These are phyloP conservation scores for Lagria hirta DNA, from an alignment of 2,888 invertebrate species.

Conservation along the genomic window DNA sequence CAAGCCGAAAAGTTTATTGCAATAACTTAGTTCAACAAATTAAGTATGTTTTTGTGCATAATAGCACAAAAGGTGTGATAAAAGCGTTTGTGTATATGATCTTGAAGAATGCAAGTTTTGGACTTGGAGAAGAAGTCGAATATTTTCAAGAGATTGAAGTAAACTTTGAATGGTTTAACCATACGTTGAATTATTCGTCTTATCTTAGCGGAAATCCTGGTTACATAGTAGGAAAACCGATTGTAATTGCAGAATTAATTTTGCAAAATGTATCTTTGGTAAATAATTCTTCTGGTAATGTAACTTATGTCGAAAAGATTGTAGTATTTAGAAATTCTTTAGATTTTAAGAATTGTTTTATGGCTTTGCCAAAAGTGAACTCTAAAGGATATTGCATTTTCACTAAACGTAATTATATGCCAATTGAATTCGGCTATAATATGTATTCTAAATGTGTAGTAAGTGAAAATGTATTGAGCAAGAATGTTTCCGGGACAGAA, in stretches of 20 bases:
- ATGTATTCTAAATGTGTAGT: slow-evolving; percentile 55
- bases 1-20: slow-evolving; percentile 38
- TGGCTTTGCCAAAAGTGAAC: slow-evolving; percentile 51
- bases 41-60: slow-evolving; percentile 50
- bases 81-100: slow-evolving; percentile 45
- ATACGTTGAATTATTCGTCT: slow-evolving; percentile 40
- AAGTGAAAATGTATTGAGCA: slow-evolving; percentile 21
- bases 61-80: slow-evolving; percentile 53
- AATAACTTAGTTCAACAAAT: slow-evolving; percentile 45
- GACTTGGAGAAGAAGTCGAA: slow-evolving; percentile 4
- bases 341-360: slow-evolving; percentile 43
- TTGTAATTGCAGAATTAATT: slow-evolving; percentile 56
- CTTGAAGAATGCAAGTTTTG: slow-evolving; percentile 37
- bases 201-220: slow-evolving; percentile 75
- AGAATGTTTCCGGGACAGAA: slow-evolving; percentile 36
- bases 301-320: slow-evolving; percentile 13
- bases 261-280: slow-evolving; percentile 45
- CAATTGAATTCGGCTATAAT: slow-evolving; percentile 57
- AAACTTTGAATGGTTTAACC: slow-evolving; percentile 46
- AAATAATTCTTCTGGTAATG: slow-evolving; percentile 19
- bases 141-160: slow-evolving; percentile 43
- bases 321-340: slow-evolving; percentile 34
- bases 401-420: slow-evolving; percentile 47
- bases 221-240: slow-evolving; percentile 66
- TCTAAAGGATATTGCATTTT: slow-evolving; percentile 54